phyloP scores from a whole-genome alignment of 2,113 vertebrate genomes.

The Rhodinocichla rosea region DNA sequence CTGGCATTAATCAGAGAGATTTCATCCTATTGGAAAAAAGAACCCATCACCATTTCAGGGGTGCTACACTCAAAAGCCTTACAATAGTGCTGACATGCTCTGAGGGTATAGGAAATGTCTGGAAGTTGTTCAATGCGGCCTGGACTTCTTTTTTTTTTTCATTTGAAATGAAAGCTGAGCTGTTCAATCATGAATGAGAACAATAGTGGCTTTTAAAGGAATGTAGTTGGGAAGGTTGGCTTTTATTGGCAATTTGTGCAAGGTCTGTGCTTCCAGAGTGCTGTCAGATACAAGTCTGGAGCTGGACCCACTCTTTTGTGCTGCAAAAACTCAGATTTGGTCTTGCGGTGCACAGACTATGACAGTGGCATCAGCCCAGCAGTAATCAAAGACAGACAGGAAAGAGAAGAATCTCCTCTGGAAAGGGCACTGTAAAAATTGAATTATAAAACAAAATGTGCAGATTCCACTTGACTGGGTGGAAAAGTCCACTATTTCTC shows the following conservation, averaged over 20 bases:
- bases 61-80: not conserved
- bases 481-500: slow-evolving; percentile 23
- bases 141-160: not conserved
- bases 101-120: slow-evolving; percentile 13
- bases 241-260: slow-evolving; percentile 54
- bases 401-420: slow-evolving; percentile 20
- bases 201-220: slow-evolving; percentile 63
- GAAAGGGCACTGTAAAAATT: slow-evolving; percentile 29
- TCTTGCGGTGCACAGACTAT: not conserved
- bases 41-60: not conserved
- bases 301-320: not conserved
- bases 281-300: slow-evolving; percentile 53
- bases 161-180: slow-evolving; percentile 24
- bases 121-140: slow-evolving; percentile 36
- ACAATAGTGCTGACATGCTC: not conserved
- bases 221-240: slow-evolving; percentile 35
- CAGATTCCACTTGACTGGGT: slow-evolving; percentile 16
- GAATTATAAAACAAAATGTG: slow-evolving; percentile 18
- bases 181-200: slow-evolving; percentile 59
- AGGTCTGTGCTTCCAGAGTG: slow-evolving; percentile 28
- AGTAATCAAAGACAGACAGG: slow-evolving; percentile 52
- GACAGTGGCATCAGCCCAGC: slow-evolving; percentile 41
- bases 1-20: not conserved
- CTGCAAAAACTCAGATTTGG: slow-evolving; percentile 13
- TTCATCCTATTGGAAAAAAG: not conserved